phyloP scores from a whole-genome alignment of 2,888 invertebrate species.

The Netelia inedita region DNA sequence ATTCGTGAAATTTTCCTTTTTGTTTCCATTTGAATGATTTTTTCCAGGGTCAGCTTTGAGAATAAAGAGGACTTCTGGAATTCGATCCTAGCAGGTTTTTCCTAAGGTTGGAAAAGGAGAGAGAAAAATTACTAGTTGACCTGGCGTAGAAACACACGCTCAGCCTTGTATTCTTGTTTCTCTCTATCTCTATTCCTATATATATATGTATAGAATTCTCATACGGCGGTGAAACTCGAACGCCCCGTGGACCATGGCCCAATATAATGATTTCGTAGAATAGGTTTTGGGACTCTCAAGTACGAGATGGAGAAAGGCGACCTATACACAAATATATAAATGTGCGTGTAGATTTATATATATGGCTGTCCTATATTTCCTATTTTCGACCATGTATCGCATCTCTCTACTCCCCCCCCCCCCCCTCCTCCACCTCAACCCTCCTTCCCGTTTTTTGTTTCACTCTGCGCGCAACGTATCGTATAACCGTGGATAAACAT shows the following conservation, averaged over 20 bases:
- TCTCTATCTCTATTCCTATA: background rate
- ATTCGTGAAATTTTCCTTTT: no score
- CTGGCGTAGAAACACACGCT: conserved; percentile 35
- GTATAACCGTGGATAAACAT: conserved; percentile 61
- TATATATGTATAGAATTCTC: background rate
- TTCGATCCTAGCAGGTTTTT: conserved; percentile 46
- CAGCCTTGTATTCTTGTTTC: conserved; percentile 16
- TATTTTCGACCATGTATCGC: conserved; percentile 33
- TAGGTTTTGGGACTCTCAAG: conserved; percentile 60
- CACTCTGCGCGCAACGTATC: conserved; percentile 48
- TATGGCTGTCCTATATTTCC: conserved; percentile 27
- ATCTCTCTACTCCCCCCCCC: conserved; percentile 44
- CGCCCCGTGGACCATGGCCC: conserved; percentile 60
- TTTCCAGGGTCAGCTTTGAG: conserved; percentile 5
- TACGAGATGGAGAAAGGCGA: conserved; percentile 49
- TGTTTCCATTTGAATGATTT: background rate
- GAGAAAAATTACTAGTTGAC: conserved; percentile 4
- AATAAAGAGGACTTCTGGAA: conserved; percentile 55
- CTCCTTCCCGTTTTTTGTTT: conserved; percentile 13
- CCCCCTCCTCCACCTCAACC: no score
- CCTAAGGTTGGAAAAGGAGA: conserved; percentile 26
- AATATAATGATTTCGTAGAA: conserved; percentile 71
- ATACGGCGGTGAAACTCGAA: conserved; percentile 56
- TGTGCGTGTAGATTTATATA: background rate
- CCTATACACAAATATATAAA: conserved; percentile 7